phyloP scores from a whole-genome alignment of 2,797 vertebrate genomes.

The Gobio occitaniae region DNA sequence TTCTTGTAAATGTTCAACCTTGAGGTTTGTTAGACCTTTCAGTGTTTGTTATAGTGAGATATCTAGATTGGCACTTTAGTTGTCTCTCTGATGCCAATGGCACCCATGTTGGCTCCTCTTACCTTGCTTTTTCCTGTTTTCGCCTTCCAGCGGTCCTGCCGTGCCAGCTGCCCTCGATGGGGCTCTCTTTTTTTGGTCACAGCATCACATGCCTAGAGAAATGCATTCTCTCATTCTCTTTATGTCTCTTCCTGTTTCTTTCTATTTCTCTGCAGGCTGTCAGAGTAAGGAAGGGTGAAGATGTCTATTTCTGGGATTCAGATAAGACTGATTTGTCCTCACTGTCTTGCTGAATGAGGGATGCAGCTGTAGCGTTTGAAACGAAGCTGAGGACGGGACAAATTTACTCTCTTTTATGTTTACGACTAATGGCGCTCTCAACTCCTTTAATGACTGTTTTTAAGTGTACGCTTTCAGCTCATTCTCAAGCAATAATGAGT shows the following conservation, averaged over 20 bases:
- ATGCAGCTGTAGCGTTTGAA: conserved; percentile 29
- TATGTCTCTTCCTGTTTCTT: conserved; percentile 54
- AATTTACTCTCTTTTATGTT: conserved; percentile 25
- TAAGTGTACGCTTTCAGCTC: conserved; percentile 20
- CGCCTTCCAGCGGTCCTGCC: conserved; percentile 24
- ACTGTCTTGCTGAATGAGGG: conserved; percentile 3
- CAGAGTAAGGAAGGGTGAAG: conserved; percentile 5
- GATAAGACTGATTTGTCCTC: conserved; percentile 9
- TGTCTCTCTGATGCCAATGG: not conserved
- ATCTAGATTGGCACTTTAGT: not conserved
- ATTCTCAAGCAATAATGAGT: conserved; percentile 31
- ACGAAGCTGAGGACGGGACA: not conserved
- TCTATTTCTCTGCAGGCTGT: conserved; percentile 35
- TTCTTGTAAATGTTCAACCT: not conserved
- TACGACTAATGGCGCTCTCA: not conserved
- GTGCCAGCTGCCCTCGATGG: conserved; percentile 51
- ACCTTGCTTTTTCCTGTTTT: conserved; percentile 29
- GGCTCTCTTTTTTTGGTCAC: conserved; percentile 53
- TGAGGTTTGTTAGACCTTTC: not conserved
- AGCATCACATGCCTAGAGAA: conserved; percentile 47
- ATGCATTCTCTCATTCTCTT: conserved; percentile 34
- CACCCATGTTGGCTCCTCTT: conserved; percentile 4
- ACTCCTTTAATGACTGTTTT: conserved; percentile 37
- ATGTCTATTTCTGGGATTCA: conserved; percentile 34
- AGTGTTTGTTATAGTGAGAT: not conserved